Evolutionary conservation across 2,888 invertebrate species (phyloP).

Genomic region (Polydrusus tereticollis): DNA sequence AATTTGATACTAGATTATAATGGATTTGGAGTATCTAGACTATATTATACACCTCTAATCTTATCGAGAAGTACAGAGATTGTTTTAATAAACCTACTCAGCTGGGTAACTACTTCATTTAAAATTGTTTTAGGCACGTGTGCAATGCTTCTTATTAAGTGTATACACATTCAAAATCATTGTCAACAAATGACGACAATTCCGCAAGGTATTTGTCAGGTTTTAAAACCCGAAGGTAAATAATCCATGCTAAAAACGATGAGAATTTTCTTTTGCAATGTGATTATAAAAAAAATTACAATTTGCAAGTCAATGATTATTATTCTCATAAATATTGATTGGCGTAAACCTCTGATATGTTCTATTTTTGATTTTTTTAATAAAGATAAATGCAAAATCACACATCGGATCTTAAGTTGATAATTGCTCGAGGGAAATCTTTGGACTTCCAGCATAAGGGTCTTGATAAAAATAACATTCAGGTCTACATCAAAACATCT

Average conservation of each 20-base stretch:
- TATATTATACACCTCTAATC: neutral
- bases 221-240: too few relatives aligned
- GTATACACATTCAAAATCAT: too few relatives aligned
- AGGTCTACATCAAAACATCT: too few relatives aligned
- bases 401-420: neutral
- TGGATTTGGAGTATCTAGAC: neutral
- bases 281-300: neutral
- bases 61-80: neutral
- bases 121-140: neutral
- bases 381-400: neutral
- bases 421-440: neutral
- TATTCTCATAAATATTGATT: conserved; percentile 11
- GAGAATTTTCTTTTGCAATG: neutral
- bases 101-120: neutral
- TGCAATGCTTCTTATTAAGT: too few relatives aligned
- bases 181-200: too few relatives aligned
- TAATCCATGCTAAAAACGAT: neutral
- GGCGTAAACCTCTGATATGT: neutral
- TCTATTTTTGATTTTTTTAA: neutral
- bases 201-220: too few relatives aligned
- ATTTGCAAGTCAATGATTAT: neutral
- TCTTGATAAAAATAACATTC: too few relatives aligned
- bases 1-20: neutral
- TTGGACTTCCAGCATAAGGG: too few relatives aligned
- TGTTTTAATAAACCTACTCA: neutral